Base-by-base conservation (phyloP, 2,113 vertebrate genomes). In the Hipposideros armiger region DNA sequence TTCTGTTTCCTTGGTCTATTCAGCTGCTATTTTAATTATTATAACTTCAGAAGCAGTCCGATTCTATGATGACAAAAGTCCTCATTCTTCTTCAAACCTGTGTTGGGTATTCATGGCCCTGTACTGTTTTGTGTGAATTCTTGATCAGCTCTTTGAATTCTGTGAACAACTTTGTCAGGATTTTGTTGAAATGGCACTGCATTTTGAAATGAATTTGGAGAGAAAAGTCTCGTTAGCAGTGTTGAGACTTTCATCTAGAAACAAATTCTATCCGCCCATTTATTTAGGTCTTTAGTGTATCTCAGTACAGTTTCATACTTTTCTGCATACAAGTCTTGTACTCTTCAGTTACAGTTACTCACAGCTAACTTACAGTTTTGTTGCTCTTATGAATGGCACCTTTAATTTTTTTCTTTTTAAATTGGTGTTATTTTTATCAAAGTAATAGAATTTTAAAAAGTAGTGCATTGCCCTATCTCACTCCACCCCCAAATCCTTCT, bases 371-470 rank as follows among this genome's bases (percentile, higher is more conserved):
- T 50, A n/a, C 17, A 69, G 40, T 30, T 87, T 47, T 82, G 60
- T 50, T 67, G 83, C 58, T 76, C 1, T 83, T 76, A 7, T 69
- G 13, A 73, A 6, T 56, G 52, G 7, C n/a, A 22, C 11, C 13
- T 77, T 62, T 62, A 56, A 30, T 24, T 19, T 45, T 22, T 60
- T 87, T 72, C 28, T 52, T 69, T 58, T 95, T 81, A n/a, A 91
- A 73, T 13, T 81, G 45, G 58, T 91, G 56, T 88, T 74, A 74
- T 82, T 76, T 92, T 83, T 64, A 85, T 91, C 50, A 92, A 40
- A 87, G 26, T 52, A 80, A 83, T 74, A 50, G 30, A 67, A 66
- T 60, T 62, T 47, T 67, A 32, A 22, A 69, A 92, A 76, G 40
- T 50, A 87, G 7, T 42, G 8, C 28, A 74, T 52, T 74, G 15